Percentiles rank a stretch among this genome's conserved stretches.
Evolutionary conservation across 2,888 invertebrate species (phyloP).

Genomic region (Timandra comae): DNA sequence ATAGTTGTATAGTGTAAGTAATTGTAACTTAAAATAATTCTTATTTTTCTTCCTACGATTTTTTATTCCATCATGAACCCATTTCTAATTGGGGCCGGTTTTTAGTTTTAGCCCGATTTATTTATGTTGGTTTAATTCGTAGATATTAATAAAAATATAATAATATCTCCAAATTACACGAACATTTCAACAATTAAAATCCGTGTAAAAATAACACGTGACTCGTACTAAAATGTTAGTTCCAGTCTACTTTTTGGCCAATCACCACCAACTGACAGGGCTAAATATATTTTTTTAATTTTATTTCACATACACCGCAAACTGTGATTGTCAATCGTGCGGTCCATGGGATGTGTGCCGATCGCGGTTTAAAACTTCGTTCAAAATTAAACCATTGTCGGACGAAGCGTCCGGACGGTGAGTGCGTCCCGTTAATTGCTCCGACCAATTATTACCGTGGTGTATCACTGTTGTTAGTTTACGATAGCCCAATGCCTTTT

Average conservation of each 20-base stretch:
- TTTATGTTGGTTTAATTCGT: too few relatives aligned
- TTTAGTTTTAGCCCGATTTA: too few relatives aligned
- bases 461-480: constrained; percentile 46
- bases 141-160: too few relatives aligned
- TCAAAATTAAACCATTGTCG: constrained; percentile 43
- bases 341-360: constrained; percentile 22
- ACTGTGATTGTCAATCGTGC: constrained; percentile 40
- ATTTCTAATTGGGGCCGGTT: too few relatives aligned
- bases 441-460: constrained; percentile 41
- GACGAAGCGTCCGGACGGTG: constrained; percentile 15
- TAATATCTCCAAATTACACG: too few relatives aligned
- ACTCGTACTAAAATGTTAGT: constrained; percentile 6
- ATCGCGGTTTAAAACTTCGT: constrained; percentile 42
- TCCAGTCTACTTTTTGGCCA: constrained; percentile 4
- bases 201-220: neutral
- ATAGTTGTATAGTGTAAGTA: too few relatives aligned
- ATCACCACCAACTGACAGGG: constrained; percentile 1
- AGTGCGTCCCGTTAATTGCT: constrained; percentile 36
- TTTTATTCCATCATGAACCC: too few relatives aligned
- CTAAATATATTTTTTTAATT: constrained; percentile 21
- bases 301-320: constrained; percentile 18
- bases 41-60: too few relatives aligned
- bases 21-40: too few relatives aligned
- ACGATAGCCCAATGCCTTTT: constrained; percentile 33
- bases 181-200: neutral